Conservation (phyloP, 1,140 invertebrate species). For the Tetraneura akinire region DNA sequence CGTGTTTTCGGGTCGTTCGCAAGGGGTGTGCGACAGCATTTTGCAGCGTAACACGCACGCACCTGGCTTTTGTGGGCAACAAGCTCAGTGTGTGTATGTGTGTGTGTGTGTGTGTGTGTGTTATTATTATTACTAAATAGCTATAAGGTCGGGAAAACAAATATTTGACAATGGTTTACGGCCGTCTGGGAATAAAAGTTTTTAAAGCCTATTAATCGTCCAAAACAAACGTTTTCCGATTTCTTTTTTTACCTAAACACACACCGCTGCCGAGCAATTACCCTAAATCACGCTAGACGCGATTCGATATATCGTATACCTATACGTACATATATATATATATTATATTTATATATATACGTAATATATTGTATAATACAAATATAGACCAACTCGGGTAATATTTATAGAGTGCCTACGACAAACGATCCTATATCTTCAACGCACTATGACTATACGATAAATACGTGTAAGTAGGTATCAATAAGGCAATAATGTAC, state of each 20-base stretch:
- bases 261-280: constrained; percentile 19
- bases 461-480: too few relatives aligned
- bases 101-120: background rate
- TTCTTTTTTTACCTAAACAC: constrained; percentile 27
- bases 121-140: too few relatives aligned
- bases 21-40: constrained; percentile 20
- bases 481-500: too few relatives aligned
- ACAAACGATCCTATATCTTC: constrained; percentile 26
- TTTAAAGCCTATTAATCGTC: constrained; percentile 45
- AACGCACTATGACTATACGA: background rate
- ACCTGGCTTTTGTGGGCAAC: constrained; percentile 45
- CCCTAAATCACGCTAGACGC: constrained; percentile 48
- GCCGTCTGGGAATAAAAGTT: constrained; percentile 50
- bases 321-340: background rate
- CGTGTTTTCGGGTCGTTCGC: constrained; percentile 30
- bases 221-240: constrained; percentile 47
- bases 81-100: background rate
- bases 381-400: too few relatives aligned
- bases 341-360: background rate
- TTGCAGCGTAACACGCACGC: constrained; percentile 38
- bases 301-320: background rate
- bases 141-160: constrained; percentile 27
- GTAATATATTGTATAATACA: too few relatives aligned
- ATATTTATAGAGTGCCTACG: constrained; percentile 12
- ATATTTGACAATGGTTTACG: constrained; percentile 48